Base-by-base conservation (phyloP, 2,113 vertebrate species). In the Spea bombifrons region DNA sequence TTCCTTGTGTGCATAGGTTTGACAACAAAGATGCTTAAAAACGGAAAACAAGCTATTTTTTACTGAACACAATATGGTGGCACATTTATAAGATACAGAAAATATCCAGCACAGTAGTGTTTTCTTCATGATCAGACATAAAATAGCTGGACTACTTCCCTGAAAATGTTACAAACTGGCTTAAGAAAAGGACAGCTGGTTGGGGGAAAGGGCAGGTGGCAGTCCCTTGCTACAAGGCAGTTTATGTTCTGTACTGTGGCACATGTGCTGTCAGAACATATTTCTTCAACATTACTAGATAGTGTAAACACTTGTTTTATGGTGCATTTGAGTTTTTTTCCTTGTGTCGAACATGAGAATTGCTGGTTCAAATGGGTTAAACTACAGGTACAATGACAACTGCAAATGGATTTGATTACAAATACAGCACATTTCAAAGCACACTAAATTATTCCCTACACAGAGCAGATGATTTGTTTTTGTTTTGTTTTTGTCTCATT, bases 181-280 rank as follows among this genome's bases (percentile, higher is more conserved):
- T 47, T 57, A 15, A 15, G 55, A 73, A 45, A 12, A 47, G 15
- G 71, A 73, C 71, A 73, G 71, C 71, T 73, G 71, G 71, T 61
- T 4, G 15, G 44, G 30, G 30, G 9, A 73, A 61, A 8, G 45
- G 55, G 47, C 71, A 73, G 71, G 71, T 73, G 71, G 71, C 53
- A 15, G 55, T 43, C 6, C 57, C 55, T 61, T 15, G 55, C 52
- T 53, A 59, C 50, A 61, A 15, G 71, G 71, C 55, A 72, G 50
- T 72, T 57, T 15, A 73, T 61, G 55, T 61, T n/a, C 71, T 61
- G 9, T 73, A 73, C 30, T 15, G 46, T 30, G 30, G 53, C 43
- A 44, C 15, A n/a, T 13, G 30, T 73, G 17, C 53, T 73, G 52
- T 53, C 71, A 73, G 43, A 57, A 61, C 4, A 73, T 16, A 6